A percentile compares a stretch with the other conserved stretches of the same genome.
Conservation (phyloP, 2,888 invertebrate species). For the Lasioglossum pauxillum region DNA sequence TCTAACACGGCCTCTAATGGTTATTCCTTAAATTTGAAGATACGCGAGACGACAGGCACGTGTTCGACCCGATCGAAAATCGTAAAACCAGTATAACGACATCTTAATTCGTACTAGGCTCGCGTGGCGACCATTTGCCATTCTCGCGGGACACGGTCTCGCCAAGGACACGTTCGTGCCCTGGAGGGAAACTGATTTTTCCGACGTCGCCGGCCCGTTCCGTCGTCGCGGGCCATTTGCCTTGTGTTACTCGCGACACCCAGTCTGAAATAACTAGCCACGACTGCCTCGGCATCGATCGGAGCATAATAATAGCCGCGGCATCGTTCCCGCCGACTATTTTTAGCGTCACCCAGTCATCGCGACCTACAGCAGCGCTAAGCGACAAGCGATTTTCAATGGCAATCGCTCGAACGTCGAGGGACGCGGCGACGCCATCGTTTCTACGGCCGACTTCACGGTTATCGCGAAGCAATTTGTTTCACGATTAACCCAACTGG, state of each 20-base stretch:
- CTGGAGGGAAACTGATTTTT: neutral
- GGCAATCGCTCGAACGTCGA: slow-evolving; percentile 60
- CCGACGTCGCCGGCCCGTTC: neutral
- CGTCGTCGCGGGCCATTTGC: slow-evolving; percentile 26
- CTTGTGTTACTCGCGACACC: slow-evolving; percentile 39
- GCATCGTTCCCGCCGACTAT: slow-evolving; percentile 69
- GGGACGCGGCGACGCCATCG: slow-evolving; percentile 5
- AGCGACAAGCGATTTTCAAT: slow-evolving; percentile 68
- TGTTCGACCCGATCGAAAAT: neutral
- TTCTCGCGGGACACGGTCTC: neutral
- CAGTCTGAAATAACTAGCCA: slow-evolving; percentile 65
- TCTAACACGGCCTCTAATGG: too few species aligned
- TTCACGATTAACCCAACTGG: neutral
- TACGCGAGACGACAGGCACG: neutral
- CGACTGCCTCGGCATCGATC: slow-evolving; percentile 71
- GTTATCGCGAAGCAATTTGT: neutral
- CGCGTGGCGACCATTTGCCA: neutral
- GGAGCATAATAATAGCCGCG: slow-evolving; percentile 71
- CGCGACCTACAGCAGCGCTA: slow-evolving; percentile 68
- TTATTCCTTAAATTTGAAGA: too few species aligned
- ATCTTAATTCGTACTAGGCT: neutral
- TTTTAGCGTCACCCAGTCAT: slow-evolving; percentile 72
- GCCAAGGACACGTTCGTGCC: slow-evolving; percentile 2
- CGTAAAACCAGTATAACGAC: neutral
- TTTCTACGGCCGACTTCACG: neutral